Evolutionary conservation across 2,888 invertebrate genomes (phyloP).

Genomic region (Ametastegia equiseti): DNA sequence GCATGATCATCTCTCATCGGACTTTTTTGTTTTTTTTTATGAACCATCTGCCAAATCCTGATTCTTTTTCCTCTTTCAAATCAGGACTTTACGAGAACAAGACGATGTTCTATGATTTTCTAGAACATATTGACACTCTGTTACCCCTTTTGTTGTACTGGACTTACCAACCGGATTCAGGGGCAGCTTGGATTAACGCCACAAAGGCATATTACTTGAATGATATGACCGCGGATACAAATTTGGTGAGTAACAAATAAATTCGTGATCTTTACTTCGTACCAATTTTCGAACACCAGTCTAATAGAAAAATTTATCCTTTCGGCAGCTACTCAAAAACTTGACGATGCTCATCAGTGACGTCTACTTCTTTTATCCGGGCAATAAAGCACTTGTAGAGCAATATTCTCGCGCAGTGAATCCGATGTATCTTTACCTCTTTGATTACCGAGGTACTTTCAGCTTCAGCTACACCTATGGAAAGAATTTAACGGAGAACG

Average conservation of each 20-base stretch:
- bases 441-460: conserved; percentile 55
- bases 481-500: conserved; percentile 10
- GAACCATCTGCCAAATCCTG: neutral
- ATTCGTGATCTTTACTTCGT: neutral
- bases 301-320: neutral
- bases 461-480: conserved; percentile 41
- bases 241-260: neutral
- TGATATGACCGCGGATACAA: neutral
- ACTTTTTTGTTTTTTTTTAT: neutral
- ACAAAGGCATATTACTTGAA: conserved; percentile 33
- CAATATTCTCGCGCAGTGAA: conserved; percentile 41
- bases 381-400: neutral
- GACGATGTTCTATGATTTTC: neutral
- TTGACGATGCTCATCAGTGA: conserved; percentile 55
- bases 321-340: conserved; percentile 50
- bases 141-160: neutral
- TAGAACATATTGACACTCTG: neutral
- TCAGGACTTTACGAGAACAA: neutral
- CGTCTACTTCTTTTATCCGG: conserved; percentile 54
- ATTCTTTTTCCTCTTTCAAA: neutral
- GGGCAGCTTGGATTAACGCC: neutral
- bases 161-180: conserved; percentile 1
- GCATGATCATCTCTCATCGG: too few species aligned
- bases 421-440: conserved; percentile 54
- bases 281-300: neutral